Percentiles rank a stretch among this genome's conserved stretches.
Conservation (phyloP, 2,888 invertebrate genomes). For the Meandrusa payeni region DNA sequence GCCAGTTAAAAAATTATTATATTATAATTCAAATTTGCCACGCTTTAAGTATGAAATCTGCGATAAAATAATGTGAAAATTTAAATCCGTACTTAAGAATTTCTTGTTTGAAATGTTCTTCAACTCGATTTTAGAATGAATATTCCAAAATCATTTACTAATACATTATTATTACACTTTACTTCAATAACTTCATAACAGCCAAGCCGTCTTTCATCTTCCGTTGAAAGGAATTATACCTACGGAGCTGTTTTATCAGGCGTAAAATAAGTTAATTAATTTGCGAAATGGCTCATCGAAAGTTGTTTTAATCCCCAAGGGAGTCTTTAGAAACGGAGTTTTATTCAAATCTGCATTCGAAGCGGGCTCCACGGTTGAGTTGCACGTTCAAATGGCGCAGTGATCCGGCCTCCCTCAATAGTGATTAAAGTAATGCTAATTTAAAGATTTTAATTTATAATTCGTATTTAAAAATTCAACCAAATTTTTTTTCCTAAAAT, state of each 20-base stretch:
- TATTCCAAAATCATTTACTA: background rate
- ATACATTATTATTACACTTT: background rate
- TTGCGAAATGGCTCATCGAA: slow-evolving; percentile 45
- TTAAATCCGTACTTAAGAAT: too few relatives aligned
- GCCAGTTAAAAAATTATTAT: too few relatives aligned
- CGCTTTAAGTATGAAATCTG: too few relatives aligned
- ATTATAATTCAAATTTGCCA: too few relatives aligned
- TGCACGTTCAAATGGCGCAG: slow-evolving; percentile 57
- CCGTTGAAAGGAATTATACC: slow-evolving; percentile 17
- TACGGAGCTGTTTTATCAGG: slow-evolving; percentile 34
- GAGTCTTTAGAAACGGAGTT: slow-evolving; percentile 60
- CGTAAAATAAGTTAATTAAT: slow-evolving; percentile 59
- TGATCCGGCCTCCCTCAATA: slow-evolving; percentile 52
- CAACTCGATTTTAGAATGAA: background rate
- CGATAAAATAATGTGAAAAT: too few relatives aligned
- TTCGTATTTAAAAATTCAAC: slow-evolving; percentile 34
- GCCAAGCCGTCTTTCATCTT: slow-evolving; percentile 7
- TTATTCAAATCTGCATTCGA: slow-evolving; percentile 63
- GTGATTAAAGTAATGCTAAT: slow-evolving; percentile 65
- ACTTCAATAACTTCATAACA: slow-evolving; percentile 13
- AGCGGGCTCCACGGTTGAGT: slow-evolving; percentile 45
- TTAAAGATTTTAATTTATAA: slow-evolving; percentile 48
- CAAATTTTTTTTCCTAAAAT: background rate
- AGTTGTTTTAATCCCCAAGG: slow-evolving; percentile 51
- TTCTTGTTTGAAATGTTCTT: too few relatives aligned